Evolutionary conservation across 2,888 invertebrate species (phyloP).

Genomic region (Herminia tarsipennalis): DNA sequence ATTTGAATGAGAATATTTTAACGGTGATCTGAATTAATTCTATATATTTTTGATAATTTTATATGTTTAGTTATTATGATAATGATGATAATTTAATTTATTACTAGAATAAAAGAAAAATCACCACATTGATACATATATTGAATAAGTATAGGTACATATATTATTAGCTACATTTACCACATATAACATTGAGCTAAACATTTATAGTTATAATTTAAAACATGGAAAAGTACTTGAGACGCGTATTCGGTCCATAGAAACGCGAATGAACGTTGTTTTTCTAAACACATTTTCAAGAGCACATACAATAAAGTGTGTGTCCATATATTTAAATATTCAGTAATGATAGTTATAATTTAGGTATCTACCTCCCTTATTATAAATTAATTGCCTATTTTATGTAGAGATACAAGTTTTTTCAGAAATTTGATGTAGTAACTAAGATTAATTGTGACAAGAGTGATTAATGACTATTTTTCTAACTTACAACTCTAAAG

Average conservation of each 20-base stretch:
- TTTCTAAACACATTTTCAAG: too few relatives aligned
- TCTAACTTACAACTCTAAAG: constrained; percentile 1
- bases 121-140: constrained; percentile 16
- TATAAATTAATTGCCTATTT: too few relatives aligned
- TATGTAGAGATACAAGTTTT: too few relatives aligned
- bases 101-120: constrained; percentile 41
- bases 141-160: neutral
- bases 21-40: neutral
- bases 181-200: constrained; percentile 3
- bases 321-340: too few relatives aligned
- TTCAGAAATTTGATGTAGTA: too few relatives aligned
- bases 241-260: neutral
- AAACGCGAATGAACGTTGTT: neutral
- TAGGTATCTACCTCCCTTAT: too few relatives aligned
- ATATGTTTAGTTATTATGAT: constrained; percentile 4
- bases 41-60: constrained; percentile 1
- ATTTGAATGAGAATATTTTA: neutral
- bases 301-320: too few relatives aligned
- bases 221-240: neutral
- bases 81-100: constrained; percentile 39
- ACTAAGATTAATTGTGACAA: too few relatives aligned
- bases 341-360: too few relatives aligned
- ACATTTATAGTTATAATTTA: constrained; percentile 3
- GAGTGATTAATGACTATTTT: too few relatives aligned
- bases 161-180: neutral